Evolutionary conservation across 2,888 invertebrate species (phyloP).

Genomic region (Protophormia terraenovae): DNA sequence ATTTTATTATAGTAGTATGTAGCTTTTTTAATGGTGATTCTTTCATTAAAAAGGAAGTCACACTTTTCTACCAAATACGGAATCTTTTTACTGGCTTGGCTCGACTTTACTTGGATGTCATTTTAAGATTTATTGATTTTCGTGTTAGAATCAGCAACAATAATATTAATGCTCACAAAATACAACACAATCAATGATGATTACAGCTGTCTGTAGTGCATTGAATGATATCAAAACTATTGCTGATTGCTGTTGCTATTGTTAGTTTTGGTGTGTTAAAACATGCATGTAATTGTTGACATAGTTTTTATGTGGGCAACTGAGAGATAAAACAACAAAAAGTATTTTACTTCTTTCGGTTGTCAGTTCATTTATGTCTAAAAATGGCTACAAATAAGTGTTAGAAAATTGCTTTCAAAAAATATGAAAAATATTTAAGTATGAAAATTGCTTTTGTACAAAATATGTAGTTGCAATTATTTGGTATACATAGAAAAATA

Average conservation of each 20-base stretch:
- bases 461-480: neutral
- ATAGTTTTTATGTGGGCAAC: slow-evolving; percentile 60
- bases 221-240: slow-evolving; percentile 42
- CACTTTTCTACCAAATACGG: slow-evolving; percentile 65
- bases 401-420: slow-evolving; percentile 47
- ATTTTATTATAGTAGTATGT: neutral
- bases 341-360: slow-evolving; percentile 5
- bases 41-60: slow-evolving; percentile 62
- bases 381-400: slow-evolving; percentile 47
- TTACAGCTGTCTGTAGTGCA: neutral
- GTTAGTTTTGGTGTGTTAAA: slow-evolving; percentile 53
- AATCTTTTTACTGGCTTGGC: neutral
- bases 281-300: slow-evolving; percentile 67
- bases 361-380: slow-evolving; percentile 3
- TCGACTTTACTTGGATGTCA: slow-evolving; percentile 38
- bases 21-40: neutral
- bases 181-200: neutral
- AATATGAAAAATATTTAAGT: slow-evolving; percentile 34
- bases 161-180: slow-evolving; percentile 7
- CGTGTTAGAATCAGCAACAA: slow-evolving; percentile 27
- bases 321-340: slow-evolving; percentile 4
- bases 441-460: slow-evolving; percentile 22
- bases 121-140: slow-evolving; percentile 63
- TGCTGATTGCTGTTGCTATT: neutral
- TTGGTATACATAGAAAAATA: neutral